These are phyloP conservation scores for Drosophila triauraria DNA, from an alignment of 1,140 invertebrate genomes.

Conservation along the genomic window DNA sequence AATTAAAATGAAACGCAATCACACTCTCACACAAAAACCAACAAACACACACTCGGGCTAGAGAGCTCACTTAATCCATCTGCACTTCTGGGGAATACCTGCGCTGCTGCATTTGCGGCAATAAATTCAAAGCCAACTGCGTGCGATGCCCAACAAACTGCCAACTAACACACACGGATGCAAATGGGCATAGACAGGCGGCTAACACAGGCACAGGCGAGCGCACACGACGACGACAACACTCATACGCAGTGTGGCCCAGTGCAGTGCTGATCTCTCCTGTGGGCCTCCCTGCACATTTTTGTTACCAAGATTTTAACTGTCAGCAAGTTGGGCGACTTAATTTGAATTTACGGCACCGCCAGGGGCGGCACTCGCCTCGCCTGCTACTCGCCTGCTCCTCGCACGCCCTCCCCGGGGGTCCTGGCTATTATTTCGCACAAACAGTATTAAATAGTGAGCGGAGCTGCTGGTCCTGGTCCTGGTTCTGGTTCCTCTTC, in stretches of 20 bases:
- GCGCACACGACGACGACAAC: conserved; percentile 23
- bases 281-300: conserved; percentile 68
- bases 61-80: conserved; percentile 71
- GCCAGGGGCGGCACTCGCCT: conserved; percentile 51
- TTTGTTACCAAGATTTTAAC: conserved; percentile 82
- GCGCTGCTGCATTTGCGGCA: conserved; percentile 59
- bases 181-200: conserved; percentile 22
- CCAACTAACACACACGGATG: conserved; percentile 63
- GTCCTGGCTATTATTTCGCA: conserved; percentile 70
- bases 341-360: conserved; percentile 83
- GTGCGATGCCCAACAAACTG: conserved; percentile 72
- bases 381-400: too few relatives aligned
- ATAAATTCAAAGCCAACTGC: conserved; percentile 76
- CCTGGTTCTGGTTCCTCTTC: neutral
- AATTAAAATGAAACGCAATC: conserved; percentile 71
- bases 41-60: neutral
- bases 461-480: conserved; percentile 42
- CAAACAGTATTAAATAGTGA: conserved; percentile 81
- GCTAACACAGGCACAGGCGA: conserved; percentile 12
- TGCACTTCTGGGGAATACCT: conserved; percentile 62
- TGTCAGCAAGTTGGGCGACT: conserved; percentile 83
- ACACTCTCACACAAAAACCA: conserved; percentile 20
- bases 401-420: conserved; percentile 16
- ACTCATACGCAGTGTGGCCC: conserved; percentile 45
- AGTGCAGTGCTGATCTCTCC: conserved; percentile 64